Percentiles rank a stretch among this genome's conserved stretches.
Conservation (phyloP, 2,113 vertebrate genomes). For the Cisticola juncidis region DNA sequence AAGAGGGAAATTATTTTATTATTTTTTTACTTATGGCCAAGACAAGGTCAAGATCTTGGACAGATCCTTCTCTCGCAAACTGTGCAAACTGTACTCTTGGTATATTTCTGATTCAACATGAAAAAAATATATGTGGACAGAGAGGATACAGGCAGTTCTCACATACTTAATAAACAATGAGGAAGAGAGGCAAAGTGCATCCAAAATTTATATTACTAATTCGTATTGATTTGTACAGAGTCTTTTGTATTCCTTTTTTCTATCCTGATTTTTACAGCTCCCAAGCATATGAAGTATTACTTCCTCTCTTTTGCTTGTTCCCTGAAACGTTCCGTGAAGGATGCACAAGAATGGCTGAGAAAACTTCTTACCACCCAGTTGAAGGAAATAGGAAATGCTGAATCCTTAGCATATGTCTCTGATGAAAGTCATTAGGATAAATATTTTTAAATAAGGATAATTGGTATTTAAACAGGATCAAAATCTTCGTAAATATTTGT, state of each 20-base stretch:
- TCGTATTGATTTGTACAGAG: background rate
- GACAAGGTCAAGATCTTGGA: background rate
- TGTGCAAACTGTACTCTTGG: fast-evolving
- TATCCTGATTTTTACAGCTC: background rate
- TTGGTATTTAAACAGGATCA: background rate
- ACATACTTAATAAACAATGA: background rate
- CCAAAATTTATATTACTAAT: background rate
- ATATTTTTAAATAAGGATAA: background rate
- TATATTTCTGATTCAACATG: background rate
- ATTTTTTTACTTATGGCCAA: background rate
- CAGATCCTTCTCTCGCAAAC: background rate
- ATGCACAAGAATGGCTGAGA: background rate
- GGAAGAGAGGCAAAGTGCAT: background rate
- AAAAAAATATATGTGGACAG: background rate
- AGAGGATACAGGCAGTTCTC: background rate
- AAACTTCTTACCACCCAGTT: background rate
- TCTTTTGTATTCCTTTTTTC: background rate
- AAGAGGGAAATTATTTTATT: background rate
- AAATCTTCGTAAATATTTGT: background rate
- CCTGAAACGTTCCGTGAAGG: background rate
- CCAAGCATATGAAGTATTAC: background rate
- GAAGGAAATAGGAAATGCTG: background rate
- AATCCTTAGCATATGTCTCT: background rate
- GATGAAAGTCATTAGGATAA: constrained; percentile 6
- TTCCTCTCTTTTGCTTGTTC: background rate